Evolutionary conservation across 2,113 vertebrate species (phyloP), one percentile per base, ranked within the genome.

Genomic region (western clawed frog (Xenopus tropicalis)): DNA sequence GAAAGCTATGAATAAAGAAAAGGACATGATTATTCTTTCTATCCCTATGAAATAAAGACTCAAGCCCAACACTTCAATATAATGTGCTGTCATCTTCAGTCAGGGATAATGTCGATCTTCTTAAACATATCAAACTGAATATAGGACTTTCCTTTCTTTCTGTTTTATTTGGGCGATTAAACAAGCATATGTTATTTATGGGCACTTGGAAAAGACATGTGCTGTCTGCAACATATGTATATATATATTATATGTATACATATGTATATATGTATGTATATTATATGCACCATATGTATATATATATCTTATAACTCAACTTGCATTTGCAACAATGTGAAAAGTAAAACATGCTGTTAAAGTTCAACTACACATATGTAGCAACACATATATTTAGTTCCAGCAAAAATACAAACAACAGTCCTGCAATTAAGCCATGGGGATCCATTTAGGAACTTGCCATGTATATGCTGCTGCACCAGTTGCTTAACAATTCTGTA

Each of bases 51-150:
- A 37, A 9, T 37, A 3, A 52, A 52, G 48, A 52, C 48, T 52
- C 14, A 14, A 52, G 19, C 48, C 4, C 4, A 52, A 52, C 48
- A 52, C 19, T 37, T 37, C 42, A 8, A 4, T 48, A 70, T 22
- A 46, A 25, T 9, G 52, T 58, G 11, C 19, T 46, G 23, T 25
- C 57, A 70, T 10, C 44, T 24, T 70, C 23, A 13, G 22, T 51
- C 2, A 62, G 23, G 44, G 37, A 71, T 59, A 51, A 44, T 62
- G 69, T 59, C 58, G 62, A 48, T 71, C 58, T 62, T 61, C 24
- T 51, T 42, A 70, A 44, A 24, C 19, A 24, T 37, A 61, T 61
- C 10, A 70, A n/a, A 57, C 43, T 46, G 3, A 7, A 61, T 22
- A 20, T 17, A 52, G 21, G 19, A 43, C 24, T 6, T 21, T 62